Evolutionary conservation across 2,888 invertebrate species (phyloP), one percentile per base, ranked within the genome.

Genomic region (Minunthozetes semirufus): DNA sequence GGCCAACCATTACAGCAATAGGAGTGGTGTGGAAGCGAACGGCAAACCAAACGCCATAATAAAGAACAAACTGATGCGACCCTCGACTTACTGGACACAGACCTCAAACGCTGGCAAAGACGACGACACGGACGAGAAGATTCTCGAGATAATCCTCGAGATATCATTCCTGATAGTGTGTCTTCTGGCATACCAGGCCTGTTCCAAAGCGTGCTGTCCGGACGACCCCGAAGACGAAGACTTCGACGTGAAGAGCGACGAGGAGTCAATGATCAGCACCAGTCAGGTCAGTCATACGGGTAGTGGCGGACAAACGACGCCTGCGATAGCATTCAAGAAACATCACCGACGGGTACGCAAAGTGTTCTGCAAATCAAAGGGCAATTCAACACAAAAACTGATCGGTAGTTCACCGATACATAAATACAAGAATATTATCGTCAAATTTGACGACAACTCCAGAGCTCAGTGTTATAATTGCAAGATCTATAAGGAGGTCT

Each of bases 401-500:
- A 70, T 70, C 22, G 15, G 22, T 13, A 61, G 46, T 19, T 42
- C 70, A 4, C 70, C 42, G n/a, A 17, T 48, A 15, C 70, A 70
- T 46, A 70, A 25, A 27, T 70, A 70, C 27, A 70, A 70, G 70
- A 70, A 70, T 70, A 70, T 70, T 25, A 70, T 70, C 25, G 70
- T 70, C 15, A 70, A 70, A 19, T 70, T 70, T 27, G 70, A 70
- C 17, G 70, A 70, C 70, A 70, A 25, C 46, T 19, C 75, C 4
- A 33, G 56, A 33, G 59, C 75, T 63, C 75, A 71, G n/a, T 75
- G 75, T 48, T 75, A 75, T 66, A 75, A 75, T 25, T 75, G 75
- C 33, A 71, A 71, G n/a, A 75, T 75, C 29, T 75, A 75, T 38
- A 75, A 75, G n/a, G 75, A 75, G 25, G 75, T 75, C 56, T 75